These are phyloP conservation scores for Callocephalon fimbriatum DNA, from an alignment of 2,113 vertebrate species.

Conservation along the genomic window DNA sequence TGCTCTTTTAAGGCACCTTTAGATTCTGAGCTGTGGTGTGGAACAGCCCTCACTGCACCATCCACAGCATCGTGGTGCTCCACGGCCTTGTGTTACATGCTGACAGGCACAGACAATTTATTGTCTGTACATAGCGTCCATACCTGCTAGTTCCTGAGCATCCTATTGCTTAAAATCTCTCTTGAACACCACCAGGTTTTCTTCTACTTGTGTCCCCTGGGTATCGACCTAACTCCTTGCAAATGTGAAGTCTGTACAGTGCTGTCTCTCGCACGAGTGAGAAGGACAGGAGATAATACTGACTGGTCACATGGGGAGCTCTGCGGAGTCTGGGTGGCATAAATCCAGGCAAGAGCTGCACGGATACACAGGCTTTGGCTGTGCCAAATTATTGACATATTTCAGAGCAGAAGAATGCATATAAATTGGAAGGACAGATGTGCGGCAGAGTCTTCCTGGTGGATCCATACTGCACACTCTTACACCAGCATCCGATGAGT, in stretches of 20 bases:
- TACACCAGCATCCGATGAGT: background rate
- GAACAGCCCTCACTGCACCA: background rate
- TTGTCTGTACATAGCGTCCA: background rate
- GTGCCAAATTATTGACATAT: background rate
- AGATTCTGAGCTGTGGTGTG: background rate
- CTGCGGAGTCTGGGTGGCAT: background rate
- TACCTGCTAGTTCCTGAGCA: background rate
- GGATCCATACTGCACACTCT: background rate
- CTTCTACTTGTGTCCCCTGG: background rate
- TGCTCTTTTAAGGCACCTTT: background rate
- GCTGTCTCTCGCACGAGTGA: background rate
- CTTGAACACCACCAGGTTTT: background rate
- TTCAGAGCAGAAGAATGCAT: background rate
- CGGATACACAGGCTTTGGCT: background rate
- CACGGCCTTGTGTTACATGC: background rate
- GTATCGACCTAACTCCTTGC: background rate
- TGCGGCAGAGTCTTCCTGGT: background rate
- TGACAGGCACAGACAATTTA: background rate
- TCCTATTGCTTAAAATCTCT: background rate
- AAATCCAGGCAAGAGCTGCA: background rate
- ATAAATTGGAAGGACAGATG: background rate
- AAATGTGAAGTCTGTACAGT: fast-evolving
- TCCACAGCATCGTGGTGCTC: background rate
- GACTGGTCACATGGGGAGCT: fast-evolving
- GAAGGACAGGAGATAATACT: background rate